Base-by-base conservation (phyloP, 2,113 vertebrate genomes). In the Oncorhynchus mykiss region DNA sequence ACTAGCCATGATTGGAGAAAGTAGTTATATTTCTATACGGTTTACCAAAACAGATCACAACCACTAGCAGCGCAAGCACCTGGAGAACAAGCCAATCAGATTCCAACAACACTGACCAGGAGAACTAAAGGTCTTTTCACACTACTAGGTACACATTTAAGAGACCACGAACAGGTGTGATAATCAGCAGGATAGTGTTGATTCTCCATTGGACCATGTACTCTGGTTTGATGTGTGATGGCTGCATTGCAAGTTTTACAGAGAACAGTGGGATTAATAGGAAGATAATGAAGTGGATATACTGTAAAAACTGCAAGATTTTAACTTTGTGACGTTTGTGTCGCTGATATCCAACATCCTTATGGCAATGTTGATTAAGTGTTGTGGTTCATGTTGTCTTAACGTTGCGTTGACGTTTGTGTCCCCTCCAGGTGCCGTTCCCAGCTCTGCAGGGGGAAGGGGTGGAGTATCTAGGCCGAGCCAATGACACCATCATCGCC, bases 371-470 rank as follows among this genome's bases (percentile, higher is more conserved):
- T 39, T 39, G 39, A 39, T 9, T 39, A 39, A 39, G 39, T 8
- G 8, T 39, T 39, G 34, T 39, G 8, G 34, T 57, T 57, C 14
- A 57, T 57, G 51, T 57, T 57, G 12, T 57, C 18, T 13, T 57
- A 57, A 20, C 18, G 1, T 57, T 57, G 54, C 6, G 14, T 57
- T 14, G 2, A 3, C 34, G 70, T 45, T 34, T 83, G 34, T 84
- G 64, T 79, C 75, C 34, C 83, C 73, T 79, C 0, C 85, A 99
- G 98, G 95, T 99, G 71, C 98, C 98, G 18, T 99, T 99, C 90
- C 92, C 95, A 81, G 96, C 96, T 89, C 93, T 99, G 85, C 97
- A 97, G 92, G 98, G 98, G 1, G 98, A 99, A 91, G 96, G 97
- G 69, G 98, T 99, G 82, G 98, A 99, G 87, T 99, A 96, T 88